Conservation (phyloP, 2,888 invertebrate species). For the Hypselothyrea guttata region DNA sequence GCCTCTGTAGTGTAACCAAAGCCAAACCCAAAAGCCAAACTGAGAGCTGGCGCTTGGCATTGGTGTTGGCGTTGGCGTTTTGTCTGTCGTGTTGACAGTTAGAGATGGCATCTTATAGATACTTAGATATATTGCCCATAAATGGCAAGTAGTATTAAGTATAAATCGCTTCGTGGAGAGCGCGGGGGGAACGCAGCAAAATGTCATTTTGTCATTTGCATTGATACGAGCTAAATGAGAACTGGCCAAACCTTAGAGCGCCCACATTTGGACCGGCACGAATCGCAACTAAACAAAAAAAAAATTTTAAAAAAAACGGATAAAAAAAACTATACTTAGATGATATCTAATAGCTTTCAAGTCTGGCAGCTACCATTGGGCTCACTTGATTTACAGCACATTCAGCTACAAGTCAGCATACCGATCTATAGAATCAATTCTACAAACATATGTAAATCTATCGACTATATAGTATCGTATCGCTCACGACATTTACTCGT, state of each 20-base stretch:
- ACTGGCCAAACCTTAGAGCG: slow-evolving; percentile 63
- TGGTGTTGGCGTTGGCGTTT: slow-evolving; percentile 56
- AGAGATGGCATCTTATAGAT: slow-evolving; percentile 44
- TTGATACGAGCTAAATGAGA: slow-evolving; percentile 30
- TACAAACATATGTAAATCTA: slow-evolving; percentile 4
- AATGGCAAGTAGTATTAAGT: too few species aligned
- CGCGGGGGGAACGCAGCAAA: not conserved
- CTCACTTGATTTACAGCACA: slow-evolving; percentile 47
- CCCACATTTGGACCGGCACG: slow-evolving; percentile 45
- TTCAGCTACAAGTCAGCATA: slow-evolving; percentile 2
- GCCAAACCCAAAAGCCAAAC: slow-evolving; percentile 41
- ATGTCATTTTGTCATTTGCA: slow-evolving; percentile 46
- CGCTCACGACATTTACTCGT: slow-evolving; percentile 63
- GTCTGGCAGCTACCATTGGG: slow-evolving; percentile 36
- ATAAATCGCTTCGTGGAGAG: too few species aligned
- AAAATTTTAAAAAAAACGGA: too few species aligned
- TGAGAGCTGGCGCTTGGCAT: slow-evolving; percentile 51
- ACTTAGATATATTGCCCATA: slow-evolving; percentile 25
- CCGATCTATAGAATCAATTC: too few species aligned
- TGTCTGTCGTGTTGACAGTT: slow-evolving; percentile 48
- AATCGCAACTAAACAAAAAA: slow-evolving; percentile 8
- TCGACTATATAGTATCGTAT: not conserved
- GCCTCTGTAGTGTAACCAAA: slow-evolving; percentile 9
- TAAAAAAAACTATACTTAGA: slow-evolving; percentile 26
- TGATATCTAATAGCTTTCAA: slow-evolving; percentile 42